Evolutionary conservation across 2,888 invertebrate genomes (phyloP), one percentile per base, ranked within the genome.

Genomic region (Selenia dentaria): DNA sequence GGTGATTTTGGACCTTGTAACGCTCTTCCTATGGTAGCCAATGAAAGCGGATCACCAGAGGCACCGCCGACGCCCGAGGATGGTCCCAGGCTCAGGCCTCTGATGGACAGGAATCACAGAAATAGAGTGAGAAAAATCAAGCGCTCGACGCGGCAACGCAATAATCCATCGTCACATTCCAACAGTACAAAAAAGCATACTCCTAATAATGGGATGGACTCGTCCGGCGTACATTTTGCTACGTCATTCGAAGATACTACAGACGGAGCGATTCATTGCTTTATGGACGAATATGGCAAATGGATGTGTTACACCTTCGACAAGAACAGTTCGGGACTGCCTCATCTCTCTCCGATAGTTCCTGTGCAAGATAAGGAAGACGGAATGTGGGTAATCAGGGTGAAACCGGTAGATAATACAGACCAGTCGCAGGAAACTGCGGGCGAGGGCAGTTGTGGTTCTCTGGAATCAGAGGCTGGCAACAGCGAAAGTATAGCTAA

Each of bases 271-370:
- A 94, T 96, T 26, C 97, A 97, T 78, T 96, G 95, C 74, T 96
- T 96, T 67, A 93, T 95, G 76, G 97, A 97, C 67, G 96, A 97
- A 70, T 93, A 94, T 63, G 96, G 96, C 27, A 95, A 96, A 65
- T 97, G 96, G 96, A 93, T 96, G 83, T 95, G 96, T 0, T 89
- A 90, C 22, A 96, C 96, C 0, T 97, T 97, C 72, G 96, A 96
- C 63, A 96, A 96, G 64, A 95, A 94, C 60, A 94, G 94, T 58
- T 84, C 92, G 1, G 92, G 93, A 0, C 74, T 83, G 33, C 74
- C 82, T 0, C 91, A 92, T 47, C 79, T 82, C 0, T 88, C 90
- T 36, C 79, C 83, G 0, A 75, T 83, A 11, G 37, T 34, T 8
- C 79, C 83, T 0, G 58, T 83, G 22, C 78, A 81, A 3, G 83